phyloP scores from a whole-genome alignment of 2,888 invertebrate genomes.

The Lasioglossum morio region DNA sequence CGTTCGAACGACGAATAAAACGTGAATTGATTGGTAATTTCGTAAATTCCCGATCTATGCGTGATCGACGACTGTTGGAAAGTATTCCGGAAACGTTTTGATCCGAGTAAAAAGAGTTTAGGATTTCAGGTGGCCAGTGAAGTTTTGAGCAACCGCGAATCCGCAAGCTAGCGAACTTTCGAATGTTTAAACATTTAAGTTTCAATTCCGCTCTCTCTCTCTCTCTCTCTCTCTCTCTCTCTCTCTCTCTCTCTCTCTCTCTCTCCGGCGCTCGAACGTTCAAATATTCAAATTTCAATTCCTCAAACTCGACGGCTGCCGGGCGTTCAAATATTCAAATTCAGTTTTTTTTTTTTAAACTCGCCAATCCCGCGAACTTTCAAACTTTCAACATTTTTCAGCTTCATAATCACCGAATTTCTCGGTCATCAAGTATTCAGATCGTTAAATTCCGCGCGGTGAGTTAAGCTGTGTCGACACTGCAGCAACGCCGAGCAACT shows the following conservation, averaged over 20 bases:
- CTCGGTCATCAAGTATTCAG: not conserved
- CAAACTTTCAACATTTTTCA: not conserved
- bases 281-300: slow-evolving; percentile 7
- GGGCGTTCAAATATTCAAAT: not conserved
- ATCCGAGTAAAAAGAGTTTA: not conserved
- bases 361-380: not conserved
- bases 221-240: too few relatives aligned
- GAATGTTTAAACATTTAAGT: slow-evolving; percentile 9
- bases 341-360: not conserved
- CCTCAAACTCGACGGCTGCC: not conserved
- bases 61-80: not conserved
- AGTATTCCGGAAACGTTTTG: not conserved
- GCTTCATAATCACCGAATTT: not conserved
- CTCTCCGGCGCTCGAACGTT: not conserved
- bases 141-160: not conserved
- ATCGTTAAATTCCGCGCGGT: not conserved
- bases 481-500: not conserved
- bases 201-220: not conserved
- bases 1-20: not conserved
- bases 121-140: not conserved
- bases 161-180: not conserved
- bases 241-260: too few relatives aligned
- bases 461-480: not conserved
- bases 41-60: not conserved
- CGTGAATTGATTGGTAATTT: not conserved